Base-by-base conservation (phyloP, 2,888 invertebrate species). In the Fragum sueziense region DNA sequence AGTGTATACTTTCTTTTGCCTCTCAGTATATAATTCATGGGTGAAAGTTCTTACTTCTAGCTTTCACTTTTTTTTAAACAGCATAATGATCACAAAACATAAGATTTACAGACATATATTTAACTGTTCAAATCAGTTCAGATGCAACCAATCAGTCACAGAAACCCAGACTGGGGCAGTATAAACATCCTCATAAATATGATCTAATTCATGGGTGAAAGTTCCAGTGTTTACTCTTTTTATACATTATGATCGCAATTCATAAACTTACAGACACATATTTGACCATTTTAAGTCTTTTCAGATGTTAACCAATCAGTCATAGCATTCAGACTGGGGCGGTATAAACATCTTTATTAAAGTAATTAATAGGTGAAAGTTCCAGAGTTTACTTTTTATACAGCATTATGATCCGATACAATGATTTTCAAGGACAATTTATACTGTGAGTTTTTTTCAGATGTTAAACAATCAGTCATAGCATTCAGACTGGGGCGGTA, bases 281-380 rank as follows among this genome's bases (percentile, higher is more conserved):
- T 6, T 37, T 52, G 20, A 52, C 7, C 20, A 7, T n/a, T n/a
- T n/a, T n/a, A 52, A 22, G 22, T 27, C 9, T 27, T 33, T 65
- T 37, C 61, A 61, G 61, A 61, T 61, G 2, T 33, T n/a, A 65
- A 37, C 65, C 41, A 41, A 65, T 65, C 65, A 65, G 65, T 65
- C 65, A 65, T 41, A 17, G 0, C 14, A 41, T 34, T 65, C 65
- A 65, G 65, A 65, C 65, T 65, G 65, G 65, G 65, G 65, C 41
- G 65, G 65, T 65, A 22, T 29, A 31, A 2, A n/a, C n/a, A n/a
- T n/a, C n/a, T n/a, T n/a, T n/a, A n/a, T n/a, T 9, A 9, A 37
- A 9, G 6, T 9, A 9, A 41, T 41, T 9, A 14, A 41, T 14
- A 14, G n/a, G n/a, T 41, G 9, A 9, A 41, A 41, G 11, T 14